A percentile compares a stretch with the other conserved stretches of the same genome.
These are phyloP conservation scores for Itoplectis maculator DNA, from an alignment of 2,888 invertebrate species.

Conservation along the genomic window DNA sequence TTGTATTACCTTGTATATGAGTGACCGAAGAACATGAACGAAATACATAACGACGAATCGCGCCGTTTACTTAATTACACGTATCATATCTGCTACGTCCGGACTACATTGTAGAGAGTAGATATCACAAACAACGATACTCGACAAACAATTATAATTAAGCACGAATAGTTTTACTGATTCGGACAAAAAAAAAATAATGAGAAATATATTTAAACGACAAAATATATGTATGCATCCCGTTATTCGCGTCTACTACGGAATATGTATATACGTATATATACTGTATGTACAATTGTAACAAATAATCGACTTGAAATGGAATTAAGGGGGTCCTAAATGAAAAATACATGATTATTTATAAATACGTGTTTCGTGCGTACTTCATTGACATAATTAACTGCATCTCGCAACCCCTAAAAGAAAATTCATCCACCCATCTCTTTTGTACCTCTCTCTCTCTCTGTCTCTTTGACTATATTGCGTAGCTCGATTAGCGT, in stretches of 20 bases:
- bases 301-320: constrained; percentile 43
- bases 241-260: constrained; percentile 43
- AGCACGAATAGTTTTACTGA: constrained; percentile 1
- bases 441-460: constrained; percentile 53
- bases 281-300: constrained; percentile 56
- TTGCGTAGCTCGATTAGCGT: constrained; percentile 51
- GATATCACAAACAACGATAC: constrained; percentile 35
- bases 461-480: constrained; percentile 35
- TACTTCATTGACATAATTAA: constrained; percentile 55
- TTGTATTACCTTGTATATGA: constrained; percentile 17
- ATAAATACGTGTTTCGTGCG: constrained; percentile 65
- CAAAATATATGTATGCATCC: constrained; percentile 27
- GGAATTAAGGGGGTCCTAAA: constrained; percentile 39
- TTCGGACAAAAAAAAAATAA: constrained; percentile 26
- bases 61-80: constrained; percentile 5
- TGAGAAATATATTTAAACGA: constrained; percentile 26
- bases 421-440: constrained; percentile 31
- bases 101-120: constrained; percentile 23
- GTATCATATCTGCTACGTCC: constrained; percentile 30
- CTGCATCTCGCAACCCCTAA: constrained; percentile 48
- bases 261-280: not conserved
- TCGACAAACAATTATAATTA: constrained; percentile 19
- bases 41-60: constrained; percentile 33
- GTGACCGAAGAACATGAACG: constrained; percentile 19
- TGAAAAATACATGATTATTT: constrained; percentile 48